A percentile compares a stretch with the other conserved stretches of the same genome.
Conservation (phyloP, 2,113 vertebrate genomes). For the Balaeniceps rex region DNA sequence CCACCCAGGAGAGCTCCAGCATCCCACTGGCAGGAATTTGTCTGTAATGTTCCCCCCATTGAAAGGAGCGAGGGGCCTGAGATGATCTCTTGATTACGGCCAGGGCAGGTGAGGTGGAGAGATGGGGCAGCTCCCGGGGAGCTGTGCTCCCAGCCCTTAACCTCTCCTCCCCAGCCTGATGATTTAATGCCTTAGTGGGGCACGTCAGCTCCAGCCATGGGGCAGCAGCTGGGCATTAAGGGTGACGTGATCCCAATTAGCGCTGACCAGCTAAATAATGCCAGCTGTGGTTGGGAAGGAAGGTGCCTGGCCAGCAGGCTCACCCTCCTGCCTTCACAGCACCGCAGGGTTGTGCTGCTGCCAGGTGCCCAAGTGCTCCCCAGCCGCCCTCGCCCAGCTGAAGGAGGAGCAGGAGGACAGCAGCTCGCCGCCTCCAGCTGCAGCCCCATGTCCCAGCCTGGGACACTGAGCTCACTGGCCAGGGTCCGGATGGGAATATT, state of each 20-base stretch:
- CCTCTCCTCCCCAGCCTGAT: constrained; percentile 70
- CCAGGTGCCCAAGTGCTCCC: neutral
- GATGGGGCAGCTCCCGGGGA: neutral
- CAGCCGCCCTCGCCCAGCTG: neutral
- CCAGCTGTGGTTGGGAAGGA: rapidly evolving
- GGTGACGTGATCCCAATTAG: neutral
- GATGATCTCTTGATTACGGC: constrained; percentile 45
- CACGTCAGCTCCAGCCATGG: neutral
- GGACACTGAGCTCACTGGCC: neutral
- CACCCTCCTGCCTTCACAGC: rapidly evolving
- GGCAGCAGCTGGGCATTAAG: neutral
- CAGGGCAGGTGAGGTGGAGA: neutral
- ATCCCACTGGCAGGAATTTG: constrained; percentile 75
- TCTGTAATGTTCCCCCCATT: constrained; percentile 57
- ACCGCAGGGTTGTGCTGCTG: neutral
- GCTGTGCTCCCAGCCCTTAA: constrained; percentile 50
- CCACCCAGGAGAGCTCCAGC: constrained; percentile 63
- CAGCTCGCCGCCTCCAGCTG: neutral
- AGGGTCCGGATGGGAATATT: neutral
- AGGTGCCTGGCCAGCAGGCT: neutral
- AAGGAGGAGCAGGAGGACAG: neutral
- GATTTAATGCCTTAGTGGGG: constrained; percentile 51
- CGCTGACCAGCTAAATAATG: rapidly evolving
- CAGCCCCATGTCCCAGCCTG: neutral
- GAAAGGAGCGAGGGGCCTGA: constrained; percentile 17